These are phyloP conservation scores for Archips xylosteana DNA, from an alignment of 2,888 invertebrate species.

Conservation along the genomic window DNA sequence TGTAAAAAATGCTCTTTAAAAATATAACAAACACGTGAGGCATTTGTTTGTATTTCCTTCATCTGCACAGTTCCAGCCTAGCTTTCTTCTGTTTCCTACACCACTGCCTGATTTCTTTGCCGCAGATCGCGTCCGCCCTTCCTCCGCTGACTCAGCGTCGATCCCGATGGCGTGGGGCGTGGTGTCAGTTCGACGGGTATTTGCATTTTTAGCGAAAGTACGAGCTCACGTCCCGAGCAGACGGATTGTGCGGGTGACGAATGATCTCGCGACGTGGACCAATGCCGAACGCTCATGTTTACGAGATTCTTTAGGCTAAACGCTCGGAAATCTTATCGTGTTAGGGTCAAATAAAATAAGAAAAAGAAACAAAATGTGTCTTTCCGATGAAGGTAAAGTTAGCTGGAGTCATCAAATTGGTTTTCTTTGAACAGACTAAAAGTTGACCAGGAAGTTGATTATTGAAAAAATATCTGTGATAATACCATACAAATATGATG, in stretches of 20 bases:
- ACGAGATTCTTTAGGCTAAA: conserved; percentile 48
- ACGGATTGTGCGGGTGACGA: conserved; percentile 76
- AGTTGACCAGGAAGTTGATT: too few species aligned
- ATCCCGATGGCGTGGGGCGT: conserved; percentile 61
- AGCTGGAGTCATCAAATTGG: too few species aligned
- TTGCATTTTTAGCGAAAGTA: conserved; percentile 84
- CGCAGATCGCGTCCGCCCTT: conserved; percentile 13
- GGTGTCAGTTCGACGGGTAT: conserved; percentile 76
- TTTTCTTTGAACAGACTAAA: too few species aligned
- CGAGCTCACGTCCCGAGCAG: conserved; percentile 77
- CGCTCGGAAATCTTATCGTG: conserved; percentile 23
- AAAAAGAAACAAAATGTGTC: too few species aligned
- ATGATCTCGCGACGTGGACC: conserved; percentile 68
- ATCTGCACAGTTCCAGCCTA: not conserved
- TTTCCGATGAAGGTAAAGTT: too few species aligned
- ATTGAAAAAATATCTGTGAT: too few species aligned
- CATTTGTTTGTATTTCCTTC: not conserved
- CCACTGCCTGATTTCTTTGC: not conserved
- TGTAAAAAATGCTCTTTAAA: too few species aligned
- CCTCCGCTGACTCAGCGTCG: conserved; percentile 15
- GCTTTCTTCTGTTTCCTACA: not conserved
- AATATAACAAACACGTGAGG: not conserved
- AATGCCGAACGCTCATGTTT: conserved; percentile 52
- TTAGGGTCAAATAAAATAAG: not conserved
- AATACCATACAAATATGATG: too few species aligned